These are phyloP conservation scores for Lottia gigantea DNA, from an alignment of 2,888 invertebrate species.

Conservation along the genomic window DNA sequence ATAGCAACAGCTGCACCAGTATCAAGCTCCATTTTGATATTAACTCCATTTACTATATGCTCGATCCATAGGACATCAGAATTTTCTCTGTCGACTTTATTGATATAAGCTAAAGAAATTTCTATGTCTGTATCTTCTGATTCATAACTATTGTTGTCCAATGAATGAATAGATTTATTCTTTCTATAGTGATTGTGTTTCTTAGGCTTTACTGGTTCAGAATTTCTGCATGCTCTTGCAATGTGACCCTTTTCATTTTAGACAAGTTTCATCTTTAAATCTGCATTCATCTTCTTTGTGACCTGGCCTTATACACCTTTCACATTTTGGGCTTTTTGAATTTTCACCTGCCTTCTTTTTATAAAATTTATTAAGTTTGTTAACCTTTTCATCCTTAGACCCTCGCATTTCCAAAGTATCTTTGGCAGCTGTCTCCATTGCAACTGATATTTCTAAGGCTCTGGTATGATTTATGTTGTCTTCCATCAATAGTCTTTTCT, in stretches of 20 bases:
- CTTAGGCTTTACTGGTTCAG: too few relatives aligned
- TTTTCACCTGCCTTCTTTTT: neutral
- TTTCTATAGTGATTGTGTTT: too few relatives aligned
- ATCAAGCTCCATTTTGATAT: neutral
- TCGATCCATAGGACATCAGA: neutral
- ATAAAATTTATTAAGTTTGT: neutral
- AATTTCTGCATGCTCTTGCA: neutral
- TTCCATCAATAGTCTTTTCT: neutral
- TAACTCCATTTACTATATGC: slow-evolving; percentile 1
- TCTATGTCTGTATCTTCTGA: neutral
- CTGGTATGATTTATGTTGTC: neutral
- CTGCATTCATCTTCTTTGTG: neutral
- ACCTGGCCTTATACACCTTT: neutral
- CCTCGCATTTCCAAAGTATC: neutral
- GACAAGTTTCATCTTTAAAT: neutral
- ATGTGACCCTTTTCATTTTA: slow-evolving; percentile 1
- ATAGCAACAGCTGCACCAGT: neutral
- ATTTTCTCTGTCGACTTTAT: slow-evolving; percentile 6
- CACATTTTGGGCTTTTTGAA: neutral
- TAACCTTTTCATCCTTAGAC: neutral
- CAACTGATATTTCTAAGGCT: neutral
- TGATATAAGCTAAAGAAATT: slow-evolving; percentile 3
- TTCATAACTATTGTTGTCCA: too few relatives aligned
- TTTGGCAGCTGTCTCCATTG: slow-evolving; percentile 1
- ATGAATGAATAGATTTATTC: too few relatives aligned